Evolutionary conservation across 2,888 invertebrate species (phyloP).

Genomic region (Oithona nana): DNA sequence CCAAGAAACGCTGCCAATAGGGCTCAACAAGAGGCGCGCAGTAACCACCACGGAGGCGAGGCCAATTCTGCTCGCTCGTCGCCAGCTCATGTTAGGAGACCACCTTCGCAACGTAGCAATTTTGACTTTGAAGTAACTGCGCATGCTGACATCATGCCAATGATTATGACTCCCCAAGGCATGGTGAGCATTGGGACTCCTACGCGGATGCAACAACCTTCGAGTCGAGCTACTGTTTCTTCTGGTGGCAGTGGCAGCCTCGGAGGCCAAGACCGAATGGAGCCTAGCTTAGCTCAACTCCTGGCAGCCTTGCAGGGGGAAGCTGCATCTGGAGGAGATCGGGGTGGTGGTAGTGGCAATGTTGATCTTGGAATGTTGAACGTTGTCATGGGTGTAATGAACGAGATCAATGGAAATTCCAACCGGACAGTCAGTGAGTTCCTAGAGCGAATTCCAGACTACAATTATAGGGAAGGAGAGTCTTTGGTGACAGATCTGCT

Average conservation of each 20-base stretch:
- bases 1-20: neutral
- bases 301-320: neutral
- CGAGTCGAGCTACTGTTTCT: neutral
- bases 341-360: neutral
- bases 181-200: neutral
- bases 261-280: neutral
- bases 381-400: neutral
- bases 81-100: neutral
- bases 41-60: neutral
- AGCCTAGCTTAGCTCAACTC: neutral
- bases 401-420: neutral
- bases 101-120: neutral
- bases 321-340: neutral
- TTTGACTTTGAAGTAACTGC: neutral
- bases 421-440: conserved; percentile 29
- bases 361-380: neutral
- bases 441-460: conserved; percentile 28
- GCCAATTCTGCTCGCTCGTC: neutral
- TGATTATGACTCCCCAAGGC: neutral
- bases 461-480: conserved; percentile 29
- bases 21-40: neutral
- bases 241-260: neutral
- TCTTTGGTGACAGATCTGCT: conserved; percentile 31
- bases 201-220: neutral
- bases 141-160: neutral